Evolutionary conservation across 1,140 invertebrate genomes (phyloP).

Genomic region (Drosophila tsacasi): DNA sequence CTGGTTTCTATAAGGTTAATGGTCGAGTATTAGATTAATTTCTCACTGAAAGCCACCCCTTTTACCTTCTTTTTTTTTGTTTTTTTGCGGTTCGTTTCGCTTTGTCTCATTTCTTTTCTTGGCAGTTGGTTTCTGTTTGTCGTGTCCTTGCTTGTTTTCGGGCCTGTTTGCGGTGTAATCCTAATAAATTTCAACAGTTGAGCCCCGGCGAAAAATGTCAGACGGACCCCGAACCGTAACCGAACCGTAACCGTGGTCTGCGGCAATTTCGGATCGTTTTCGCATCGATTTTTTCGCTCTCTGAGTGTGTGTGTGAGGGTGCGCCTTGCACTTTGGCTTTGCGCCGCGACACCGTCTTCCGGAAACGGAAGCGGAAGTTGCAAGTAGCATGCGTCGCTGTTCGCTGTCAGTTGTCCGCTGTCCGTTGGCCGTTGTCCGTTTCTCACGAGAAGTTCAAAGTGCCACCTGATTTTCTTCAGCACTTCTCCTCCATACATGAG

Average conservation of each 20-base stretch:
- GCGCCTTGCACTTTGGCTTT: constrained; percentile 45
- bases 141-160: constrained; percentile 49
- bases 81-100: constrained; percentile 13
- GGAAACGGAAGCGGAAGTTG: constrained; percentile 68
- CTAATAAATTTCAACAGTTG: constrained; percentile 71
- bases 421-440: constrained; percentile 28
- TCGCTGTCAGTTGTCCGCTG: constrained; percentile 16
- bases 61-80: neutral
- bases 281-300: constrained; percentile 44
- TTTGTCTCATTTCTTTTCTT: constrained; percentile 20
- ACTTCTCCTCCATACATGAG: neutral
- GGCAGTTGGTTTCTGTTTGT: constrained; percentile 12
- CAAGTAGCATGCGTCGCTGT: constrained; percentile 75
- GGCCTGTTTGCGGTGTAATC: constrained; percentile 43
- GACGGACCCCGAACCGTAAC: constrained; percentile 8
- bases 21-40: constrained; percentile 52
- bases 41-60: neutral
- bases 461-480: constrained; percentile 7
- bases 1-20: constrained; percentile 6
- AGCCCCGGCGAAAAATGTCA: constrained; percentile 57
- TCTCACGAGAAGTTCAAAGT: constrained; percentile 20
- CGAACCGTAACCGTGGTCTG: constrained; percentile 35
- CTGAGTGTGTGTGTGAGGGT: neutral
- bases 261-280: constrained; percentile 59
- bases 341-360: constrained; percentile 23